phyloP scores from a whole-genome alignment of 2,113 vertebrate genomes.

The Brevimyrus niger region DNA sequence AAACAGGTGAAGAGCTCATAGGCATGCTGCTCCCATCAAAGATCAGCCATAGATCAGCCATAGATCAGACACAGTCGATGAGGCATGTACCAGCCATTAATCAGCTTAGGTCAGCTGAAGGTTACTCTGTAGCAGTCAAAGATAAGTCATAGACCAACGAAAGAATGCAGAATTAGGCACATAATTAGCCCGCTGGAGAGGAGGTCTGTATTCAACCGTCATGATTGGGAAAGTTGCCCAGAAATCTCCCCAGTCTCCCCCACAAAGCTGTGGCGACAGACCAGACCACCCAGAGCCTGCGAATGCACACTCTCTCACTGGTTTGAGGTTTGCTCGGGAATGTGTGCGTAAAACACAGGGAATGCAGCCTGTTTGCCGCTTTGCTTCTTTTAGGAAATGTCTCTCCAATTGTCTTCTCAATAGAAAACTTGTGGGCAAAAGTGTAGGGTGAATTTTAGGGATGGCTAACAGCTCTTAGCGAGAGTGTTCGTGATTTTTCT shows the following conservation, averaged over 20 bases:
- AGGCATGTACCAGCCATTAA: neutral
- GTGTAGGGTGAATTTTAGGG: neutral
- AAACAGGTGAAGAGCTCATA: neutral
- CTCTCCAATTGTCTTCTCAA: neutral
- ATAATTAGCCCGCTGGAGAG: neutral
- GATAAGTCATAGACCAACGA: neutral
- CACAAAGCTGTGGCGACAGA: neutral
- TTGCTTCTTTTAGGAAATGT: neutral
- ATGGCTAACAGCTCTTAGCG: neutral
- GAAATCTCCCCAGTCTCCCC: neutral
- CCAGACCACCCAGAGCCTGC: neutral
- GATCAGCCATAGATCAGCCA: neutral
- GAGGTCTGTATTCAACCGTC: neutral
- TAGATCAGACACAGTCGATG: neutral
- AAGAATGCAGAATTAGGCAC: neutral
- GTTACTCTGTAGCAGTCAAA: neutral
- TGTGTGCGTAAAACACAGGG: neutral
- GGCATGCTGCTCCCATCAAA: neutral
- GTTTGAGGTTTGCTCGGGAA: neutral
- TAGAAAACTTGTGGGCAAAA: neutral
- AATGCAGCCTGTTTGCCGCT: neutral
- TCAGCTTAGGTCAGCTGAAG: neutral
- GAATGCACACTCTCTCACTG: neutral
- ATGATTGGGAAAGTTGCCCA: neutral
- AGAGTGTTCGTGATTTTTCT: constrained; percentile 34